Conservation (phyloP, 1,140 invertebrate species). For the Drosophila albomicans region DNA sequence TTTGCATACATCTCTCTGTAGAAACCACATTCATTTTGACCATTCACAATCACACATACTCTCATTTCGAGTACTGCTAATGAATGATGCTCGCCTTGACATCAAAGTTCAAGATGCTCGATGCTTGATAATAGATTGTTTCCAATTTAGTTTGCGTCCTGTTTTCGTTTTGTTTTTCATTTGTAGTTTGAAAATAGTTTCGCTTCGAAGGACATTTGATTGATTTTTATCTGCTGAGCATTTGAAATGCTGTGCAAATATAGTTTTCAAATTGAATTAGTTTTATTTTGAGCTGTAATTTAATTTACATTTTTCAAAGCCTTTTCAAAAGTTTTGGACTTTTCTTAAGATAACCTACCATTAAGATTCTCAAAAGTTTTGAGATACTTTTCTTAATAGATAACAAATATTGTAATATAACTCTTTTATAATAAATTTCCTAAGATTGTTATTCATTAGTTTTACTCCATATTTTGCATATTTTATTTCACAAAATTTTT, state of each 20-base stretch:
- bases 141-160: not conserved
- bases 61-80: not conserved
- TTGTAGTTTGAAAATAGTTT: not conserved
- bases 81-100: constrained; percentile 18
- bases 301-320: no score
- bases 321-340: no score
- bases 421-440: no score
- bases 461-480: no score
- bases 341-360: no score
- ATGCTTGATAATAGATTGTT: constrained; percentile 13
- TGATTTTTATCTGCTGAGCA: constrained; percentile 2
- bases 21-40: constrained; percentile 3
- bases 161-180: not conserved
- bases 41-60: not conserved
- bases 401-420: no score
- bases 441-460: no score
- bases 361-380: no score
- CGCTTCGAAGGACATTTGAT: constrained; percentile 5
- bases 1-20: constrained; percentile 21
- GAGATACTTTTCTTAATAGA: no score
- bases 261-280: not conserved
- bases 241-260: not conserved
- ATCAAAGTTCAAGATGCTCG: constrained; percentile 18
- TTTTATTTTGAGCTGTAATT: not conserved
- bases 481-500: no score